Evolutionary conservation across 1,140 invertebrate genomes (phyloP), one percentile per base, ranked within the genome.

Genomic region (Orius insidiosus): DNA sequence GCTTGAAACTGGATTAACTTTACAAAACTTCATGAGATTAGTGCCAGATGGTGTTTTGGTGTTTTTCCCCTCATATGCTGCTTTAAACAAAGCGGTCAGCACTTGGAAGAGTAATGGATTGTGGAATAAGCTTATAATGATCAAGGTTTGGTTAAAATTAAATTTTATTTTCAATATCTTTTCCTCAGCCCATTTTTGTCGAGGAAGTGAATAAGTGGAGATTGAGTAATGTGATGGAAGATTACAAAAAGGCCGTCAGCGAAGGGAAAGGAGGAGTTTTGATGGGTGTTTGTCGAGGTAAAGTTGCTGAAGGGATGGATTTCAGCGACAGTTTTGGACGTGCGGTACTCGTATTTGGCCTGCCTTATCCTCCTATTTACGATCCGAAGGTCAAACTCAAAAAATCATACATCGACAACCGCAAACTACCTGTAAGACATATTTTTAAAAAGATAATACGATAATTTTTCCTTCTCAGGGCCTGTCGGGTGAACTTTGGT

Each of bases 291-390:
- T 95, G 88, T 59, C 69, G 94, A 56, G 94, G 94, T 33, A 98
- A 98, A 72, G 83, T 89, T 30, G 93, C 88, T 33, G 94, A 98
- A 74, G 95, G 95, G 19, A 67, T 99, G 45, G 95, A 99, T 70
- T 98, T 99, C 72, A 79, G 87, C 33, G 87, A 98, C 68, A 75
- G 75, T 51, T 93, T 95, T 69, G 94, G 90, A 2, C 71, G 96
- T 59, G 92, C 85, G 56, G 95, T 98, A 4, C 76, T 98, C 24
- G 85, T 99, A 36, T 90, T 87, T 31, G 95, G 96, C 3, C 65
- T 99, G 48, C 96, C 96, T 0, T 98, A 82, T 70, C 88, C 95
- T 9, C 90, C 93, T 1, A 63, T 84, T 1, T 83, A 80, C 60
- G 94, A 98, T 68, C 84, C 90, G 5, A 74, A 83, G 63, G 78